A percentile compares a stretch with the other conserved stretches of the same genome.
These are phyloP conservation scores for Palythoa heliodiscus DNA, from an alignment of 92 coral and sea anemone species.

Conservation along the genomic window DNA sequence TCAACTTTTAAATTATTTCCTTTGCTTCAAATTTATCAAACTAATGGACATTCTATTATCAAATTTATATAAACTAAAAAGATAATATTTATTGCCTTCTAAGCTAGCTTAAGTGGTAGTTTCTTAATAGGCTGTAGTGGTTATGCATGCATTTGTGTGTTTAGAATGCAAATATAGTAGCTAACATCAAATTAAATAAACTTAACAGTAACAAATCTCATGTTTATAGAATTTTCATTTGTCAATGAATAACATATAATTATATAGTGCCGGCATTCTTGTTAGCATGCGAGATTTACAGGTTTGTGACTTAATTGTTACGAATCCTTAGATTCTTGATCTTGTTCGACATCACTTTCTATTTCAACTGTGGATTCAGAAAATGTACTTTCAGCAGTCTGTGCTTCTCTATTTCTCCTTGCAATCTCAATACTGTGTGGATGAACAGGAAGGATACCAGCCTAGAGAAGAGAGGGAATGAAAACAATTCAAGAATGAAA, in stretches of 20 bases:
- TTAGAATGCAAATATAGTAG: too few species aligned
- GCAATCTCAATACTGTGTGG: constrained; percentile 90
- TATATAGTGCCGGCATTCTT: neutral
- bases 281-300: neutral
- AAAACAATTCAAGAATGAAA: too few species aligned
- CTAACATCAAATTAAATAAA: too few species aligned
- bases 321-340: constrained; percentile 48
- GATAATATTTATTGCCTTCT: too few species aligned
- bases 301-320: neutral
- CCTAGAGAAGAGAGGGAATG: constrained; percentile 49
- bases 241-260: too few species aligned
- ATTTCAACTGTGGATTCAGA: constrained; percentile 41
- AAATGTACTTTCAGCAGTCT: constrained; percentile 2
- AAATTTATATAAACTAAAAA: too few species aligned
- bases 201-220: too few species aligned
- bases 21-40: neutral
- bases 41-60: too few species aligned
- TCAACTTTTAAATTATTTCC: neutral
- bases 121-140: too few species aligned
- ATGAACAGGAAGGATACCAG: constrained; percentile 96
- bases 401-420: constrained; percentile 76
- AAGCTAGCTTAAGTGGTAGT: too few species aligned
- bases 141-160: too few species aligned
- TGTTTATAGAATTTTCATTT: too few species aligned
- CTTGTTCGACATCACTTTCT: constrained; percentile 31